These are phyloP conservation scores for Microchrysa polita DNA, from an alignment of 2,888 invertebrate species.

Conservation along the genomic window DNA sequence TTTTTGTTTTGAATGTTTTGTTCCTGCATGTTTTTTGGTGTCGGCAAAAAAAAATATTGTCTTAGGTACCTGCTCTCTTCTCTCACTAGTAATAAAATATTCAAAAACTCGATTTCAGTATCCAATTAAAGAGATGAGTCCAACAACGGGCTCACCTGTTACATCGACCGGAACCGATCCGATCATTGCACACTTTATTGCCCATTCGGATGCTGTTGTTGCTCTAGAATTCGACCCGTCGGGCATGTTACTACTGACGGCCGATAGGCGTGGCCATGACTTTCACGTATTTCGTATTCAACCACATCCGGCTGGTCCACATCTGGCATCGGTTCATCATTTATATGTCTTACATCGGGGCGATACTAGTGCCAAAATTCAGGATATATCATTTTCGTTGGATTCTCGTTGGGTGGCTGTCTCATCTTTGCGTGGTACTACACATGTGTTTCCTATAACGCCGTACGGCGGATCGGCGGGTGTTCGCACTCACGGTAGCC, in stretches of 20 bases:
- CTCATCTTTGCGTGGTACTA: slow-evolving; percentile 94
- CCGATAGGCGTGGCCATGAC: slow-evolving; percentile 91
- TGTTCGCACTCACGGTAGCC: slow-evolving; percentile 92
- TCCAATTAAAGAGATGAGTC: slow-evolving; percentile 61
- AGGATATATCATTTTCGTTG: slow-evolving; percentile 89
- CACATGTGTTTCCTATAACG: slow-evolving; percentile 96
- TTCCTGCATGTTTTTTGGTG: too few species aligned
- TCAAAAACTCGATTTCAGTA: slow-evolving; percentile 53
- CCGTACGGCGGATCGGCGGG: slow-evolving; percentile 94
- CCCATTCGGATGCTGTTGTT: slow-evolving; percentile 88
- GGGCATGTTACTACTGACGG: slow-evolving; percentile 88
- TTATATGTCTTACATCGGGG: slow-evolving; percentile 94
- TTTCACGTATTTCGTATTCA: slow-evolving; percentile 96
- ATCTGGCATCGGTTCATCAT: slow-evolving; percentile 91
- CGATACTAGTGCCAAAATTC: slow-evolving; percentile 95
- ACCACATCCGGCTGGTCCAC: slow-evolving; percentile 89
- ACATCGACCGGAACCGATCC: slow-evolving; percentile 70
- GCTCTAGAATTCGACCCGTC: slow-evolving; percentile 91
- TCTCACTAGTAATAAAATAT: too few species aligned
- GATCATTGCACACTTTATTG: slow-evolving; percentile 86
- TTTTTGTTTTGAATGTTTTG: too few species aligned
- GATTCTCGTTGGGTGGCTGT: slow-evolving; percentile 98
- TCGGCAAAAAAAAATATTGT: too few species aligned
- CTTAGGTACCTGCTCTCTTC: too few species aligned
- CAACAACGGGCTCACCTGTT: slow-evolving; percentile 60